Conservation (phyloP, 2,113 vertebrate genomes). For the Oncorhynchus masou region DNA sequence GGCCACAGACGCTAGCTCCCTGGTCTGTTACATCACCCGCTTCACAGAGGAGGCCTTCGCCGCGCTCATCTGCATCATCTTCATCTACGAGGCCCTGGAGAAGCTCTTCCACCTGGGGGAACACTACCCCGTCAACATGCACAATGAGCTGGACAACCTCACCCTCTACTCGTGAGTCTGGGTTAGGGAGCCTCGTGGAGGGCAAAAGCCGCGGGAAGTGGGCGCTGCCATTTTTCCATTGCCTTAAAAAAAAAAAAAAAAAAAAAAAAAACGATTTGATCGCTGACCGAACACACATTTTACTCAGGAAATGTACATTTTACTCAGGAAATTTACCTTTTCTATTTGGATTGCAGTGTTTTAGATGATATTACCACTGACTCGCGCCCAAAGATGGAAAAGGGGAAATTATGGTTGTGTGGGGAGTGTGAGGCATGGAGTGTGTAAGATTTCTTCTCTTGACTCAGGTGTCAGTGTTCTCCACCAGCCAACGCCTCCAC, state of each 20-base stretch:
- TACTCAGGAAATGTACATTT: neutral
- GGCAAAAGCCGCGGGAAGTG: too few species aligned
- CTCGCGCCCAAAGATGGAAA: too few species aligned
- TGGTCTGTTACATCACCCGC: slow-evolving; percentile 94
- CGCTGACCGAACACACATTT: neutral
- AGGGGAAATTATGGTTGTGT: neutral
- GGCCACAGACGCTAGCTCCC: slow-evolving; percentile 92
- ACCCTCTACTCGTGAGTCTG: slow-evolving; percentile 88
- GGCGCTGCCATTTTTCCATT: too few species aligned
- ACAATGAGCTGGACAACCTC: slow-evolving; percentile 83
- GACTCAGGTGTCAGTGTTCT: slow-evolving; percentile 81
- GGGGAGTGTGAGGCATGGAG: neutral
- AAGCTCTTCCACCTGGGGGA: slow-evolving; percentile 91
- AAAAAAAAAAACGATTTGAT: too few species aligned
- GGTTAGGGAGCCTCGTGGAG: neutral
- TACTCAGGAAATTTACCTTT: neutral
- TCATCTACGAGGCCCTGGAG: slow-evolving; percentile 95
- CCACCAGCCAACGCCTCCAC: slow-evolving; percentile 77
- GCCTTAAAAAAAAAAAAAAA: too few species aligned
- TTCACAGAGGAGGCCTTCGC: slow-evolving; percentile 96
- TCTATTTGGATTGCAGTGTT: too few species aligned
- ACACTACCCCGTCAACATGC: slow-evolving; percentile 86
- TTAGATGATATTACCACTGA: too few species aligned
- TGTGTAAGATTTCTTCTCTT: neutral
- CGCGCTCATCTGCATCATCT: slow-evolving; percentile 95